Percentiles rank a stretch among this genome's conserved stretches.
phyloP scores from a whole-genome alignment of 2,797 vertebrate genomes.

The Hemibagrus guttatus region DNA sequence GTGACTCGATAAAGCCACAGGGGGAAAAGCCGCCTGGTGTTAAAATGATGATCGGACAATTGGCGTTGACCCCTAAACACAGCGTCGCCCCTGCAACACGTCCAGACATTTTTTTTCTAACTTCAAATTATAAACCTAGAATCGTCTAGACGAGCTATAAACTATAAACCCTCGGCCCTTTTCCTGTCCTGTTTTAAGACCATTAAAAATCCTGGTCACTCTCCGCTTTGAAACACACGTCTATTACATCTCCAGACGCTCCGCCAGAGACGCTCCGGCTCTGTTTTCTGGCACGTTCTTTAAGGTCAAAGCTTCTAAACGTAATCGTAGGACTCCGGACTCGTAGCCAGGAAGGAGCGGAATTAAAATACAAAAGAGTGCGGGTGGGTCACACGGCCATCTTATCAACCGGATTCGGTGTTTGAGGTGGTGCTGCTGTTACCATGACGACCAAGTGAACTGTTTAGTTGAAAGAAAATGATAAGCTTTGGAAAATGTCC shows the following conservation, averaged over 20 bases:
- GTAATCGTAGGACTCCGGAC: constrained; percentile 42
- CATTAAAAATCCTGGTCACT: constrained; percentile 15
- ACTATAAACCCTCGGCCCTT: not conserved
- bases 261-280: constrained; percentile 31
- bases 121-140: not conserved
- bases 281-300: constrained; percentile 46
- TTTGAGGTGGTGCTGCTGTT: constrained; percentile 48
- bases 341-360: constrained; percentile 38
- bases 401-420: constrained; percentile 59
- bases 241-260: constrained; percentile 31
- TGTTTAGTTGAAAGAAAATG: not conserved
- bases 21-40: constrained; percentile 57
- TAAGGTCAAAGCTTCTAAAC: constrained; percentile 55
- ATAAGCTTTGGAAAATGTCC: not conserved
- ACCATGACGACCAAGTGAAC: constrained; percentile 62
- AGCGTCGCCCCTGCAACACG: not conserved
- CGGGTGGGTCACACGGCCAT: constrained; percentile 43
- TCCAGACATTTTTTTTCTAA: not conserved
- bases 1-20: constrained; percentile 60
- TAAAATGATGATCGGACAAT: constrained; percentile 40
- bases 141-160: not conserved
- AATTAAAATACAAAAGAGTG: constrained; percentile 38
- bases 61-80: not conserved
- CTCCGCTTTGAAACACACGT: not conserved
- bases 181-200: not conserved